These are phyloP conservation scores for Colletes latitarsis DNA, from an alignment of 1,140 invertebrate genomes.

Conservation along the genomic window DNA sequence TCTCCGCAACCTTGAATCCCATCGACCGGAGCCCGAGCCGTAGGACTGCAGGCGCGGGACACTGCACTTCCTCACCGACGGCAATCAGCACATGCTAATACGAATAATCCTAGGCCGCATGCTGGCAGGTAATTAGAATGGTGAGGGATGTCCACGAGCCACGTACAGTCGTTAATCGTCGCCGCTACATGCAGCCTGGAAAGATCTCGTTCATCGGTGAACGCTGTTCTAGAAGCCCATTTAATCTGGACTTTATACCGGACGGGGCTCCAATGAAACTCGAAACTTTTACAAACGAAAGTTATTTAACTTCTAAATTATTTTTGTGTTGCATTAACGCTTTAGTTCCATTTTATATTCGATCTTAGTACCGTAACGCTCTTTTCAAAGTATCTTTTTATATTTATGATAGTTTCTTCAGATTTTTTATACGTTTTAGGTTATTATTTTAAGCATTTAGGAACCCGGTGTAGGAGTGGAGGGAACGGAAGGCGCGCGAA, in stretches of 20 bases:
- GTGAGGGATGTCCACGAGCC: slow-evolving; percentile 66
- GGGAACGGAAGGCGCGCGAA: not conserved
- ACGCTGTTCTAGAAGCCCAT: slow-evolving; percentile 5
- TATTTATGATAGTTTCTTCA: no score
- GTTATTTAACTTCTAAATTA: no score
- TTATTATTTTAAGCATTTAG: not conserved
- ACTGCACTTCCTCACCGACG: slow-evolving; percentile 40
- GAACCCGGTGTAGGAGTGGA: slow-evolving; percentile 2
- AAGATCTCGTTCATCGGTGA: slow-evolving; percentile 19
- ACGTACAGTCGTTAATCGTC: slow-evolving; percentile 55
- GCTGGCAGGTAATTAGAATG: slow-evolving; percentile 70
- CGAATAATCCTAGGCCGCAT: slow-evolving; percentile 63
- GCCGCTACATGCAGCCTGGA: not conserved
- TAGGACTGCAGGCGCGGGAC: not conserved
- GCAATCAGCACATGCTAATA: slow-evolving; percentile 70
- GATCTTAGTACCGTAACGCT: no score
- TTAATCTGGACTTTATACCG: slow-evolving; percentile 28
- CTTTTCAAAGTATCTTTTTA: no score
- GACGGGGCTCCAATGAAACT: not conserved
- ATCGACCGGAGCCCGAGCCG: slow-evolving; percentile 7
- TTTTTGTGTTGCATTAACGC: not conserved
- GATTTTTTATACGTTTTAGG: no score
- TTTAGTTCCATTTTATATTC: no score
- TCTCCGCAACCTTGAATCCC: slow-evolving; percentile 38
- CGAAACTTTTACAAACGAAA: no score